Conservation (phyloP, 2,888 invertebrate species). For the Acleris holmiana region DNA sequence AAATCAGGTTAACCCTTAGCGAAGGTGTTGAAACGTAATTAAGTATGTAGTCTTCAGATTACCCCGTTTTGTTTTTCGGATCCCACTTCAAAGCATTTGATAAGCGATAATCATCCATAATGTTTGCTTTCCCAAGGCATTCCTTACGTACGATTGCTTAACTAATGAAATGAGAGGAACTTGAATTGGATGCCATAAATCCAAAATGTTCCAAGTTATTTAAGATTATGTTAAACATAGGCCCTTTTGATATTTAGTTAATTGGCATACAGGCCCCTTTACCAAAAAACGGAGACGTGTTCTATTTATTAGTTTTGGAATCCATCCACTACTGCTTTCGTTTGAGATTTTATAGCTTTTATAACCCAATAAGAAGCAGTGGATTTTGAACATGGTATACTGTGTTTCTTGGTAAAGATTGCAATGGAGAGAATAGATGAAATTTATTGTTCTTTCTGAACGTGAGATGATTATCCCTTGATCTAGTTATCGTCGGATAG, state of each 20-base stretch:
- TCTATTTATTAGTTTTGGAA: not conserved
- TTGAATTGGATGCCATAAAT: not conserved
- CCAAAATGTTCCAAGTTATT: not conserved
- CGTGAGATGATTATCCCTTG: constrained; percentile 25
- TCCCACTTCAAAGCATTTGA: constrained; percentile 7
- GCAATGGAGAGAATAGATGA: constrained; percentile 12
- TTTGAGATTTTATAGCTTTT: not conserved
- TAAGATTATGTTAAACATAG: not conserved
- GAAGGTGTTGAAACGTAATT: not conserved
- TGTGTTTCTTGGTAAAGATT: no score
- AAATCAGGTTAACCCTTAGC: no score
- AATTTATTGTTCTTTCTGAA: constrained; percentile 24
- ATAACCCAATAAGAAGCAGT: not conserved
- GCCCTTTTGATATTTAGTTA: not conserved
- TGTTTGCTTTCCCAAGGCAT: constrained; percentile 13
- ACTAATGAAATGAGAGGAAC: constrained; percentile 22
- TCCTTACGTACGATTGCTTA: constrained; percentile 18
- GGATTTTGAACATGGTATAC: not conserved
- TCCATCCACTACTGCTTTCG: not conserved
- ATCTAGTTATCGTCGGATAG: constrained; percentile 14
- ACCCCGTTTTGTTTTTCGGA: constrained; percentile 1
- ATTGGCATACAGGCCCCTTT: not conserved
- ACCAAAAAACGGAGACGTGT: not conserved
- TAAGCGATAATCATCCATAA: constrained; percentile 28
- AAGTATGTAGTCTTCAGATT: not conserved